Base-by-base conservation (phyloP, 2,888 invertebrate species). In the Tethea ocularis region DNA sequence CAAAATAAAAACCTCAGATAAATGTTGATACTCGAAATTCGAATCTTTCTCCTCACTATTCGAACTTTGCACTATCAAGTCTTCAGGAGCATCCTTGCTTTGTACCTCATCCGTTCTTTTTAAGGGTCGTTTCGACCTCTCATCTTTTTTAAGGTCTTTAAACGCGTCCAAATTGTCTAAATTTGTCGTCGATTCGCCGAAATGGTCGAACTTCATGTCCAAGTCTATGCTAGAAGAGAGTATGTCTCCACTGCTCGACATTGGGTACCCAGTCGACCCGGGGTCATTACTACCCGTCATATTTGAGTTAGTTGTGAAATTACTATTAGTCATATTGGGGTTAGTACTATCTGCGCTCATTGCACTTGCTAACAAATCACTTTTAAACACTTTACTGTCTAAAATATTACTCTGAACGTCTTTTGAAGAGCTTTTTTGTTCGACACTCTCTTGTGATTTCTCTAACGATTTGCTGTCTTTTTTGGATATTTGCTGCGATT, bases 1-100 rank as follows among this genome's bases (percentile, higher is more conserved):
- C 36, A 96, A 83, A 36, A 77, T 66, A 66, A 97, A 90, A 22
- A 97, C 83, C 82, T 98, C 97, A 10, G 94, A 93, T 67, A 97
- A 91, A 72, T 94, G 94, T 77, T 97, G 97, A 71, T 74, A 87
- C 58, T 90, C 88, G 57, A 91, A 91, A 8, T 81, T 79, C 17
- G 60, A 69, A 11, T 76, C 77, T 41, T 63, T 69, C 61, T 36
- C 65, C 59, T 61, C 72, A 61, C 62, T 75, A 60, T 71, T 74
- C 5, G 54, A 57, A 54, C 33, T 36, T 8, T 52, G 8, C 11
- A 29, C 51, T 0, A 69, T 66, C 41, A 75, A 57, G 1, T 64
- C 62, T 36, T 81, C 77, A 0, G 73, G 75, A 15, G 72, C 68
- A 36, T 86, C 82, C n/a, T 81, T 83, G 17, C 77, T 75, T 36